A percentile compares a stretch with the other conserved stretches of the same genome.
phyloP scores from a whole-genome alignment of 2,888 invertebrate genomes.

The Arenicola marina region DNA sequence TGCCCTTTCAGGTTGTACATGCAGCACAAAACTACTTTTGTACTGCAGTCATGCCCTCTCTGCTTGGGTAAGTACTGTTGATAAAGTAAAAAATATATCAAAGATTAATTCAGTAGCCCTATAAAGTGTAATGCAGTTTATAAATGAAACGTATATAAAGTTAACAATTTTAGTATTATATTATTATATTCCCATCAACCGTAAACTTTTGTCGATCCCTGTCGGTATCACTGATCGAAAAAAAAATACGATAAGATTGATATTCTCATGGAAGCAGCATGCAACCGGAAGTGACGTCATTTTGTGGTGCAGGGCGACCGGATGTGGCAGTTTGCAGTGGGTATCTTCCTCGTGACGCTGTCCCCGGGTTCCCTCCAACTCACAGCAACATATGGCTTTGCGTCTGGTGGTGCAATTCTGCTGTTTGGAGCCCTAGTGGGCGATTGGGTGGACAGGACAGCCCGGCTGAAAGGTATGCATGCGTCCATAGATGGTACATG shows the following conservation, averaged over 20 bases:
- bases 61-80: not conserved
- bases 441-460: constrained; percentile 63
- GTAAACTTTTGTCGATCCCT: no score
- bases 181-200: no score
- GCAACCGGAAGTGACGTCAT: no score
- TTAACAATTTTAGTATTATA: not conserved
- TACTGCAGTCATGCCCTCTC: not conserved
- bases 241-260: not conserved
- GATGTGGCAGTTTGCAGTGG: constrained; percentile 66
- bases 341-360: constrained; percentile 63
- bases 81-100: not conserved
- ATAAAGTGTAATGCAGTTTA: no score
- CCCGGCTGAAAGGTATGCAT: constrained; percentile 60
- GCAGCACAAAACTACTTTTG: no score
- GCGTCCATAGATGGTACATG: no score
- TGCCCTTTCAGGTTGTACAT: no score
- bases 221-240: no score
- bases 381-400: constrained; percentile 63
- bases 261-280: not conserved
- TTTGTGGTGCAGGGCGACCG: constrained; percentile 61
- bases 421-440: constrained; percentile 63
- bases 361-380: constrained; percentile 58
- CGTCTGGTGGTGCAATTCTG: constrained; percentile 59
- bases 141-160: no score
- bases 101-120: not conserved